Evolutionary conservation across 2,797 vertebrate genomes (phyloP).

Genomic region (Meriones psammophilus): DNA sequence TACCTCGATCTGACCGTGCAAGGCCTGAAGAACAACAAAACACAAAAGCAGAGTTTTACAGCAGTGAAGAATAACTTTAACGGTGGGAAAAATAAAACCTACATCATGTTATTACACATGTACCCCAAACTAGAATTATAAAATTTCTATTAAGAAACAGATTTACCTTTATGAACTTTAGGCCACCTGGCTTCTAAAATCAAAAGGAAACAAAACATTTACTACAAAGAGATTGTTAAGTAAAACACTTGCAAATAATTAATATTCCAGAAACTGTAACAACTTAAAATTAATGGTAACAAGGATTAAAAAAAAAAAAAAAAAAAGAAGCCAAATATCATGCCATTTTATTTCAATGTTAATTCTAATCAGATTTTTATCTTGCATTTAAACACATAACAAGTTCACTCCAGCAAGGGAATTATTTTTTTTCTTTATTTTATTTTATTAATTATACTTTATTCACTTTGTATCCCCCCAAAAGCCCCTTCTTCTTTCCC

Average conservation of each 20-base stretch:
- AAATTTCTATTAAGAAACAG: conserved; percentile 55
- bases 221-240: conserved; percentile 44
- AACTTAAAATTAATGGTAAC: conserved; percentile 11
- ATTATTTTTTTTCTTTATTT: neutral
- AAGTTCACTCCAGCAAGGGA: conserved; percentile 33
- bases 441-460: too few species aligned
- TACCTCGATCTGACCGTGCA: neutral
- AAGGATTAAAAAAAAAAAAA: neutral
- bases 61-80: conserved; percentile 39
- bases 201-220: conserved; percentile 66
- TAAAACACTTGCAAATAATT: conserved; percentile 43
- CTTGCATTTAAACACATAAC: conserved; percentile 7
- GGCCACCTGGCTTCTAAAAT: conserved; percentile 50
- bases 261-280: conserved; percentile 13
- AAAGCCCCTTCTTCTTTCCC: too few species aligned
- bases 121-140: neutral
- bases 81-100: neutral
- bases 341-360: conserved; percentile 32
- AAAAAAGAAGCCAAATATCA: neutral
- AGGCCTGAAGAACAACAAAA: conserved; percentile 28
- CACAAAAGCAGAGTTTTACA: neutral
- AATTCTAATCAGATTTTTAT: conserved; percentile 4
- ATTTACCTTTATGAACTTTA: conserved; percentile 70
- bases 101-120: neutral
- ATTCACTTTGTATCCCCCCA: too few species aligned